Evolutionary conservation across 2,888 invertebrate species (phyloP), one percentile per base, ranked within the genome.

Genomic region (Herminia tarsipennalis): DNA sequence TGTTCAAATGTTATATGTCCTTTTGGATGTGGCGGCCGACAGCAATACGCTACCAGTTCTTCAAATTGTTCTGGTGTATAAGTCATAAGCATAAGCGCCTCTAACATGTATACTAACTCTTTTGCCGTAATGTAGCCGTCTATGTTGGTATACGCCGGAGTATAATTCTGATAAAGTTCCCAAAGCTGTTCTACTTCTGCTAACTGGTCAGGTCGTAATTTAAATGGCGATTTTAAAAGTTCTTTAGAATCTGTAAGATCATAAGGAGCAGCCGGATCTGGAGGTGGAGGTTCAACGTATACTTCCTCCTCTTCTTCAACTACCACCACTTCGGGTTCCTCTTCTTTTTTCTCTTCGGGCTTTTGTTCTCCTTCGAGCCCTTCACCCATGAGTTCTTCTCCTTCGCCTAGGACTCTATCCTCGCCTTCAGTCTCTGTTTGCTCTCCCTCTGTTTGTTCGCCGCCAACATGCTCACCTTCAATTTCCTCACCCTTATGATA

Each of bases 101-200:
- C 86, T 21, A 90, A 61, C 88, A 90, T 87, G 42, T 88, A 91
- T 21, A 81, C 16, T 38, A 89, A 66, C 66, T 89, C 90, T 58
- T 83, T 87, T 67, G 80, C 81, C 4, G 90, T 91, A 20, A 90
- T 78, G 43, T 73, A 88, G 8, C 76, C 77, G 40, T 85, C 71
- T 41, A 91, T 61, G 44, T 90, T 84, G 18, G 83, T 73, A 48
- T 91, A 91, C 0, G 83, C 86, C 14, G 90, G 90, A 12, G 85
- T 90, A 41, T 86, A 83, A 59, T 88, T 71, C 70, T 88, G 89
- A 70, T 71, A 91, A 3, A 73, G 0, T 10, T 80, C 84, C 90
- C 90, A 91, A 28, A 91, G 70, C 50, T 83, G 76, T 67, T 88
- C 86, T 3, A 88, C 76, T 78, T 91, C 90, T 21, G 80, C 81